A percentile compares a stretch with the other conserved stretches of the same genome.
Evolutionary conservation across 2,113 vertebrate species (phyloP).

Genomic region (Macquaria ambigua): DNA sequence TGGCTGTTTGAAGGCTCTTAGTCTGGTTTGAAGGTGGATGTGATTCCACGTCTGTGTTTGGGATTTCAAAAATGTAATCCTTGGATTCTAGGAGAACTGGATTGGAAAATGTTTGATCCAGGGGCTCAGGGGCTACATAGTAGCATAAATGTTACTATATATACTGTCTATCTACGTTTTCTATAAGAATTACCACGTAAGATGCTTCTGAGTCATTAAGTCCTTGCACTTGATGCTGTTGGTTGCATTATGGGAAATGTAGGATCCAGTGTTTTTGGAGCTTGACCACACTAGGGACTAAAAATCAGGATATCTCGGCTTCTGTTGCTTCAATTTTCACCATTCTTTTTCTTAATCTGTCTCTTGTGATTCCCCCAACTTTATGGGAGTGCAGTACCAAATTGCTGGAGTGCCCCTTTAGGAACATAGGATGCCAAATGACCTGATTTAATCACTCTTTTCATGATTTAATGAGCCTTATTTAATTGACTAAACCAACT

Average conservation of each 20-base stretch:
- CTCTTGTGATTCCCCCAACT: not conserved
- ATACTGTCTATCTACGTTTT: not conserved
- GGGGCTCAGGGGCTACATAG: not conserved
- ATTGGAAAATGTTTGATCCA: not conserved
- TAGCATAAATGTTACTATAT: not conserved
- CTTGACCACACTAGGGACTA: not conserved
- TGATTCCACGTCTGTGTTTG: not conserved
- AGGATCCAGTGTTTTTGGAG: not conserved
- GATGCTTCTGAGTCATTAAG: not conserved
- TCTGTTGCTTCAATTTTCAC: not conserved
- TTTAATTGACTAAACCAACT: slow-evolving; percentile 3
- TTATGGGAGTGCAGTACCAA: not conserved
- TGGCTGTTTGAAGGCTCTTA: no score
- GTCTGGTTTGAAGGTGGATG: not conserved
- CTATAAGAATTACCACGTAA: not conserved
- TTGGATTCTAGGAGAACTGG: not conserved
- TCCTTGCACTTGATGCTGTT: not conserved
- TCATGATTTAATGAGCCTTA: slow-evolving; percentile 4
- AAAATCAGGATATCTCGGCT: not conserved
- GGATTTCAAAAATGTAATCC: not conserved
- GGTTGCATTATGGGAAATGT: not conserved
- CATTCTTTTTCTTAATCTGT: not conserved
- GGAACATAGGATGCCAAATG: slow-evolving; percentile 2
- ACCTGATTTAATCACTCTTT: slow-evolving; percentile 24
- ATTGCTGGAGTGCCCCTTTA: not conserved